Evolutionary conservation across 1,140 invertebrate genomes (phyloP).

Genomic region (Ips nitidus): DNA sequence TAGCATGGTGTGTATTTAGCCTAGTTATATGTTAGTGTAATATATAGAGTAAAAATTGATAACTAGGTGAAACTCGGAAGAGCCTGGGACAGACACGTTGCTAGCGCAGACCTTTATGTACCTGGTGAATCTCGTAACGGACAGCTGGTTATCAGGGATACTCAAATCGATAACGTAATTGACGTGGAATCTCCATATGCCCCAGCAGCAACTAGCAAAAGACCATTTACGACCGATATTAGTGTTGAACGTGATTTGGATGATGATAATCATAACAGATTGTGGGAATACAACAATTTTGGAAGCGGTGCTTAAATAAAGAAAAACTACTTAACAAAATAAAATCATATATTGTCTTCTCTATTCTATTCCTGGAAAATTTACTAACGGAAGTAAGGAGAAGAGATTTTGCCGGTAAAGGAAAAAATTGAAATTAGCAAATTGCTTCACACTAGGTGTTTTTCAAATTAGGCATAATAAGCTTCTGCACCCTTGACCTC

Average conservation of each 20-base stretch:
- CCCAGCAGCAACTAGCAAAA: conserved; percentile 8
- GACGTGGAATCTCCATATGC: not conserved
- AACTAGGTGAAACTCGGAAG: conserved; percentile 13
- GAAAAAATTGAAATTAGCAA: too few species aligned
- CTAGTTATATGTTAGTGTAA: not conserved
- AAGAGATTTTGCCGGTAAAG: too few species aligned
- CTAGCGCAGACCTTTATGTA: not conserved
- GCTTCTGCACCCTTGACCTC: too few species aligned
- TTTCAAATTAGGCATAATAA: too few species aligned
- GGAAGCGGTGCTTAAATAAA: conserved; percentile 12
- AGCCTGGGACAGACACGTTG: conserved; percentile 10
- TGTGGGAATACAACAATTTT: conserved; percentile 25
- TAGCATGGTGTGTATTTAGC: conserved; percentile 7
- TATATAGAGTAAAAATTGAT: not conserved
- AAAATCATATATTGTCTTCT: too few species aligned
- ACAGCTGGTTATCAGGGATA: conserved; percentile 18
- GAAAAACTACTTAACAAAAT: not conserved
- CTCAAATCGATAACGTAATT: conserved; percentile 7
- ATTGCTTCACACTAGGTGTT: too few species aligned
- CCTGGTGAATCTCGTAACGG: conserved; percentile 21
- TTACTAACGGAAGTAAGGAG: too few species aligned
- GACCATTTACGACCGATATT: conserved; percentile 10
- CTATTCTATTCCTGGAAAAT: too few species aligned
- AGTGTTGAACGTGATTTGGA: conserved; percentile 11
- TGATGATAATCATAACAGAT: conserved; percentile 19